phyloP scores from a whole-genome alignment of 2,797 vertebrate species.

The Squalus acanthias region DNA sequence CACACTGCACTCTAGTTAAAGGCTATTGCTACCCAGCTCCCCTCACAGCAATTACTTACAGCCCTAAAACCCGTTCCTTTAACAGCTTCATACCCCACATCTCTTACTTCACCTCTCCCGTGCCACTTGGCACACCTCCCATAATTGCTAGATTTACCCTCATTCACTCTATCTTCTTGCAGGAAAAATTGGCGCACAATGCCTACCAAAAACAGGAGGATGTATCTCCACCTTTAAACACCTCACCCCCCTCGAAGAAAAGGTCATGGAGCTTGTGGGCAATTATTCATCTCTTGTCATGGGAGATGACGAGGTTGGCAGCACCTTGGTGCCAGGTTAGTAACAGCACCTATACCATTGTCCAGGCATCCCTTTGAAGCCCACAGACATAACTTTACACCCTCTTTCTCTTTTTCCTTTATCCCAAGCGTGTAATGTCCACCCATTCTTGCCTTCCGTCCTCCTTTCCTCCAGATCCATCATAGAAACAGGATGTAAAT shows the following conservation, averaged over 20 bases:
- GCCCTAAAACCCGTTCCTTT: background rate
- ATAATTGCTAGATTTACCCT: background rate
- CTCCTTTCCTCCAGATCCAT: too few species aligned
- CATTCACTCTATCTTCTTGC: too few species aligned
- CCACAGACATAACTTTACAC: background rate
- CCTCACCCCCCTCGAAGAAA: background rate
- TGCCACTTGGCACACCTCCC: background rate
- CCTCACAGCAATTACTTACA: background rate
- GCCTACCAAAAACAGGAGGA: background rate
- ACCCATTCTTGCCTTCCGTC: too few species aligned
- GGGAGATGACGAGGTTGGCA: too few species aligned
- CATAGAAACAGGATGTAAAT: too few species aligned
- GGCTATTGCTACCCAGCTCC: too few species aligned
- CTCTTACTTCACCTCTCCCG: background rate
- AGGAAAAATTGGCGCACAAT: background rate
- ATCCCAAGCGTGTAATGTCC: background rate
- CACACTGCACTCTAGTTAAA: too few species aligned
- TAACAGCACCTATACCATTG: too few species aligned
- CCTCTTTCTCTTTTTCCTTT: background rate
- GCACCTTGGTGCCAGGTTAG: too few species aligned
- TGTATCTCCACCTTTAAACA: background rate
- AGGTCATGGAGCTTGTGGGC: background rate
- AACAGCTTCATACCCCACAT: background rate
- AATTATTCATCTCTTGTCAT: too few species aligned
- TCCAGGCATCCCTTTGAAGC: background rate